These are phyloP conservation scores for Phrynosoma blainvillii DNA, from an alignment of 2,113 vertebrate species.

Conservation along the genomic window DNA sequence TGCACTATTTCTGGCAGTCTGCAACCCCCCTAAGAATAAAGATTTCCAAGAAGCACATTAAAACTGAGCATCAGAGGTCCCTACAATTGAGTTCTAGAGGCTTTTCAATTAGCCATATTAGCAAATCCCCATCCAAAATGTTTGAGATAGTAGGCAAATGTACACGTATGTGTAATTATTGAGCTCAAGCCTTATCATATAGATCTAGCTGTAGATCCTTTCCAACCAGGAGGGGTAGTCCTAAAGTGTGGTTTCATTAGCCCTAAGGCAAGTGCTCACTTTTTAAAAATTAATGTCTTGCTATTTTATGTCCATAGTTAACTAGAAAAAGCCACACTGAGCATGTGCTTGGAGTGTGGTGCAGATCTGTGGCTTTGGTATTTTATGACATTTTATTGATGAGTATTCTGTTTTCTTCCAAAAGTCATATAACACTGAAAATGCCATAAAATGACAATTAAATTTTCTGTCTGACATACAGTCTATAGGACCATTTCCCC, in stretches of 20 bases:
- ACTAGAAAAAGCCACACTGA: not conserved
- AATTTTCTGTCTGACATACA: conserved; percentile 1
- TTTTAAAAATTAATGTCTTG: not conserved
- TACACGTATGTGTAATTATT: not conserved
- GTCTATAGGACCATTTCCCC: conserved; percentile 10
- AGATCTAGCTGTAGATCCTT: not conserved
- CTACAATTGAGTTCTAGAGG: no score
- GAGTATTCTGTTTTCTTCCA: conserved; percentile 36
- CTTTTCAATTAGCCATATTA: not conserved
- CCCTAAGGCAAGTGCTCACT: rapidly evolving
- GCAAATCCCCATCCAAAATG: not conserved
- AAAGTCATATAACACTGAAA: conserved; percentile 29
- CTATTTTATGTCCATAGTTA: not conserved
- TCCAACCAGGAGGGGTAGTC: conserved; percentile 14
- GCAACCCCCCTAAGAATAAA: not conserved
- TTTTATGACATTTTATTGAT: conserved; percentile 43
- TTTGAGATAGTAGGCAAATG: not conserved
- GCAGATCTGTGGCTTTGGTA: conserved; percentile 15
- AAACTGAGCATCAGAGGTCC: no score
- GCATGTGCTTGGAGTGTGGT: not conserved
- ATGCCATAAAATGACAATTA: conserved; percentile 19
- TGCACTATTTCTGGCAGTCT: no score
- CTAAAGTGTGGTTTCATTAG: not conserved
- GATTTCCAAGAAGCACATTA: no score
- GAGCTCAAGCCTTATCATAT: not conserved